phyloP scores from a whole-genome alignment of 2,797 vertebrate species.

The Gastrophryne carolinensis region DNA sequence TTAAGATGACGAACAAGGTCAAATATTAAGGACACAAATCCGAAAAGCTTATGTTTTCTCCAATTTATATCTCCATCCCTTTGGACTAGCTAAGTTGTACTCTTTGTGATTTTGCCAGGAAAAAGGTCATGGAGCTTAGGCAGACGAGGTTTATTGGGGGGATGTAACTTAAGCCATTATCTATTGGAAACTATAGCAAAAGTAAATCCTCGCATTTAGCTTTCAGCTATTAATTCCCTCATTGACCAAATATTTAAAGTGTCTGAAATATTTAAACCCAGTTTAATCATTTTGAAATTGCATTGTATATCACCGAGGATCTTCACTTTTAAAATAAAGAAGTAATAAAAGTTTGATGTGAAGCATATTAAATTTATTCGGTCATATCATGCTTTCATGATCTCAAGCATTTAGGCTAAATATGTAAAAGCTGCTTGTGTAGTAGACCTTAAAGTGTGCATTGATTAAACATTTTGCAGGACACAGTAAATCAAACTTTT shows the following conservation, averaged over 20 bases:
- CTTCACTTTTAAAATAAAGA: slow-evolving; percentile 29
- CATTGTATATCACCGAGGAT: not conserved
- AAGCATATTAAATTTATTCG: not conserved
- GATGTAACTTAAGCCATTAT: slow-evolving; percentile 29
- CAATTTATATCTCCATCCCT: slow-evolving; percentile 15
- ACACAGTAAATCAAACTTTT: slow-evolving; percentile 2
- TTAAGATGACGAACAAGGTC: slow-evolving; percentile 21
- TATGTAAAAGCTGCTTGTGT: not conserved
- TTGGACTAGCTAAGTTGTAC: not conserved
- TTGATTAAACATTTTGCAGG: not conserved
- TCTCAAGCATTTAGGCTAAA: not conserved
- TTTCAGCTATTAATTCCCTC: slow-evolving; percentile 13
- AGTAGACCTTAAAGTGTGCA: not conserved
- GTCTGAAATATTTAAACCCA: not conserved
- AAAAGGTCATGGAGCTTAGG: slow-evolving; percentile 5
- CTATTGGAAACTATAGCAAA: slow-evolving; percentile 11
- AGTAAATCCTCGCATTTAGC: slow-evolving; percentile 24
- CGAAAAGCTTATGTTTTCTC: slow-evolving; percentile 6
- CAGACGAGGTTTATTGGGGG: slow-evolving; percentile 8
- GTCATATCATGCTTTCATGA: slow-evolving; percentile 3
- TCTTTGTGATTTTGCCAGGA: slow-evolving; percentile 4
- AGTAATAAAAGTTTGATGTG: slow-evolving; percentile 25
- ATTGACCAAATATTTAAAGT: not conserved
- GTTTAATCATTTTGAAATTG: not conserved
- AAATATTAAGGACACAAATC: slow-evolving; percentile 9